Evolutionary conservation across 2,888 invertebrate species (phyloP).

Genomic region (Bibio marci): DNA sequence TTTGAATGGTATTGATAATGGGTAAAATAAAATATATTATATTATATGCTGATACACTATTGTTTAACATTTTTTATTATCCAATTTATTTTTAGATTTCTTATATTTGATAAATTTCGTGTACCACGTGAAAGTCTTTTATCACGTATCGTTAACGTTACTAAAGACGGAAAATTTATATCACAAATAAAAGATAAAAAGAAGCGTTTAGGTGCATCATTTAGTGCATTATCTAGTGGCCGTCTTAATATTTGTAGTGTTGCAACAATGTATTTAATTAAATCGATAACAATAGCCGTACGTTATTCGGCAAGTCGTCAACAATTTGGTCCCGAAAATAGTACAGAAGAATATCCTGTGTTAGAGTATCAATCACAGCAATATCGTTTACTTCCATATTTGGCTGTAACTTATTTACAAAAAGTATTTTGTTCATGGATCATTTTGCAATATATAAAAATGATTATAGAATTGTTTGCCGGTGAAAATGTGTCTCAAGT

Average conservation of each 20-base stretch:
- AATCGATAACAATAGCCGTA: slow-evolving; percentile 67
- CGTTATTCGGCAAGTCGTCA: slow-evolving; percentile 72
- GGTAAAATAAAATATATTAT: slow-evolving; percentile 33
- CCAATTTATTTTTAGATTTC: slow-evolving; percentile 33
- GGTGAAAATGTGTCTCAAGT: slow-evolving; percentile 32
- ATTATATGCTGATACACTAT: slow-evolving; percentile 6
- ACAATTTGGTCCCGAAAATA: slow-evolving; percentile 68
- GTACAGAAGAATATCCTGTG: slow-evolving; percentile 59
- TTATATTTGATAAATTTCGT: slow-evolving; percentile 62
- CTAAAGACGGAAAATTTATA: slow-evolving; percentile 63
- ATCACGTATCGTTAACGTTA: slow-evolving; percentile 75
- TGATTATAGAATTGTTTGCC: slow-evolving; percentile 22
- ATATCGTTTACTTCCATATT: slow-evolving; percentile 56
- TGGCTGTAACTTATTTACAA: slow-evolving; percentile 49
- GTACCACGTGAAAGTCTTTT: slow-evolving; percentile 64
- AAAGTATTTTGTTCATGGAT: slow-evolving; percentile 40
- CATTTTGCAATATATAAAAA: slow-evolving; percentile 30
- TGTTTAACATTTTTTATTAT: not conserved
- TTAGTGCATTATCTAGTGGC: slow-evolving; percentile 69
- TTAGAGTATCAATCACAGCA: slow-evolving; percentile 83
- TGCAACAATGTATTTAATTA: slow-evolving; percentile 32
- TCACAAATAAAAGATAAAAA: slow-evolving; percentile 65
- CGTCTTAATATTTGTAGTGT: slow-evolving; percentile 53
- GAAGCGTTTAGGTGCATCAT: slow-evolving; percentile 67
- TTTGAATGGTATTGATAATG: slow-evolving; percentile 85